Evolutionary conservation across 2,797 vertebrate species (phyloP).

Genomic region (Xiphorhynchus erythropygius): DNA sequence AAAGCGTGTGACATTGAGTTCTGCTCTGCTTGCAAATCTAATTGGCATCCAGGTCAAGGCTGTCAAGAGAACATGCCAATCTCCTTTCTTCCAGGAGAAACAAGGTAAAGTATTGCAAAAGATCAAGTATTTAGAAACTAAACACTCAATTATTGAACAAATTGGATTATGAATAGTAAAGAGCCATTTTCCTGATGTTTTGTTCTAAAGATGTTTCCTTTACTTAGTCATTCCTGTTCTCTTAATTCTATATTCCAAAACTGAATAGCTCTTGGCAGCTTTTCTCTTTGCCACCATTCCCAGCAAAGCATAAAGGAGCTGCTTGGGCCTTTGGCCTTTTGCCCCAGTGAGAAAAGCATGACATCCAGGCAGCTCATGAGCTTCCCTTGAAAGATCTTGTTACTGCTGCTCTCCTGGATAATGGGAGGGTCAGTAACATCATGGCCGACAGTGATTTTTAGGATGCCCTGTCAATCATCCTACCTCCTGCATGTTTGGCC

Average conservation of each 20-base stretch:
- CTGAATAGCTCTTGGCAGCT: neutral
- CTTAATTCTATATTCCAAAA: neutral
- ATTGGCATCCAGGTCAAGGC: conserved; percentile 93
- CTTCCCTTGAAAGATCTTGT: neutral
- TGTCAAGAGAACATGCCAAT: conserved; percentile 90
- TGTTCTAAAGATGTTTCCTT: neutral
- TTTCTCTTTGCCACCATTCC: neutral
- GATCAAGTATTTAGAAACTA: neutral
- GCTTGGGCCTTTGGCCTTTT: neutral
- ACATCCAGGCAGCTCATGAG: neutral
- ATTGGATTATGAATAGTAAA: neutral
- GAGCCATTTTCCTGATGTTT: neutral
- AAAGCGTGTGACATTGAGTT: conserved; percentile 91
- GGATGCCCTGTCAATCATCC: neutral
- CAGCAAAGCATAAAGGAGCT: neutral
- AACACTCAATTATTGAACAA: neutral
- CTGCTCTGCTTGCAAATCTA: conserved; percentile 93
- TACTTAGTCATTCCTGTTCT: neutral
- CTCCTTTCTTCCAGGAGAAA: conserved; percentile 92
- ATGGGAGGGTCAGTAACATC: neutral
- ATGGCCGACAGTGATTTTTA: neutral
- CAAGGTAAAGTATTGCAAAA: conserved; percentile 78
- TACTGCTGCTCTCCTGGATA: neutral
- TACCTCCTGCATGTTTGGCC: neutral
- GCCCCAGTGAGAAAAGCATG: neutral